Conservation (phyloP, 2,888 invertebrate genomes). For the Sicus ferrugineus region DNA sequence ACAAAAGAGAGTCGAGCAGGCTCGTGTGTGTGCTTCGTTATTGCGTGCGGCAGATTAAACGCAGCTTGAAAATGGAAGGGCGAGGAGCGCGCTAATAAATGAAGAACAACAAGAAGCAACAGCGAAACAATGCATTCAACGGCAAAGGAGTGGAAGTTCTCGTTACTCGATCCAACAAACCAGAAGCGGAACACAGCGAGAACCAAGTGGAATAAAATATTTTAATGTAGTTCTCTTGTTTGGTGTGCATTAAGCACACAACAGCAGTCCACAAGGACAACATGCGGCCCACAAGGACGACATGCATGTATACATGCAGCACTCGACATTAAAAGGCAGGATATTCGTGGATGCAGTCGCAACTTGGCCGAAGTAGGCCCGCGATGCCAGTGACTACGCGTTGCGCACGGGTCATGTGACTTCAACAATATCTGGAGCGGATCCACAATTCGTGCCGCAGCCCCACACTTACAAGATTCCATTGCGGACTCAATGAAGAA, state of each 20-base stretch:
- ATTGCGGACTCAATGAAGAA: too few relatives aligned
- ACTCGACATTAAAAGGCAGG: neutral
- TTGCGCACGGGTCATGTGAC: too few relatives aligned
- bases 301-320: conserved; percentile 5
- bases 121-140: conserved; percentile 14
- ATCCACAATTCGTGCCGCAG: too few relatives aligned
- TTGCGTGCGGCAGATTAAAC: neutral
- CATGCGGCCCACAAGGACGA: too few relatives aligned
- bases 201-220: conserved; percentile 57
- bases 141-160: conserved; percentile 50
- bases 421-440: too few relatives aligned
- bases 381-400: too few relatives aligned
- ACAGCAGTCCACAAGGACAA: too few relatives aligned
- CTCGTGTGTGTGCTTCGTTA: neutral
- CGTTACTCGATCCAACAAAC: conserved; percentile 41
- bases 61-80: neutral
- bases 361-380: too few relatives aligned
- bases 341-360: too few relatives aligned
- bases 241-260: conserved; percentile 16
- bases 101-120: conserved; percentile 8
- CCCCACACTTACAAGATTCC: too few relatives aligned
- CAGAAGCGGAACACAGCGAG: too few relatives aligned
- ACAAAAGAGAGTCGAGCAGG: neutral
- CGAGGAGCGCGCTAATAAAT: conserved; percentile 7
- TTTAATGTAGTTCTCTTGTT: conserved; percentile 55